Evolutionary conservation across 2,888 invertebrate genomes (phyloP).

Genomic region (Orthosia incerta): DNA sequence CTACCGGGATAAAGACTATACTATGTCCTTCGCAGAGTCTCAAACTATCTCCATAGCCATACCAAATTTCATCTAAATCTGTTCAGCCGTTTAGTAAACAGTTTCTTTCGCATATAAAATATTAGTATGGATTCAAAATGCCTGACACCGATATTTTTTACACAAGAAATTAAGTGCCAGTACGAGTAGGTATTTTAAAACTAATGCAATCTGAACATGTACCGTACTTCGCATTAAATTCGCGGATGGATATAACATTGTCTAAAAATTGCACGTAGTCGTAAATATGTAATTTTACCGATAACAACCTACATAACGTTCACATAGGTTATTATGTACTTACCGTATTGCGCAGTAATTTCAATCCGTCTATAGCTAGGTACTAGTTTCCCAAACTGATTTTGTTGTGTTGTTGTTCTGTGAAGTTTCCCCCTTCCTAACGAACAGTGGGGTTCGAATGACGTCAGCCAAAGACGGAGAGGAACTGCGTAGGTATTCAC

Average conservation of each 20-base stretch:
- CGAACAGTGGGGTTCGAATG: conserved; percentile 12
- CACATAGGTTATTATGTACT: conserved; percentile 8
- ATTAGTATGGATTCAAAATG: conserved; percentile 6
- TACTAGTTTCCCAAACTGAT: conserved; percentile 8
- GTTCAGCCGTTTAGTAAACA: too few relatives aligned
- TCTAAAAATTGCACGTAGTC: conserved; percentile 18
- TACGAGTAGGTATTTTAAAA: conserved; percentile 15
- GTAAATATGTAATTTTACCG: not conserved
- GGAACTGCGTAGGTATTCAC: not conserved
- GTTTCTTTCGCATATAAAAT: too few relatives aligned
- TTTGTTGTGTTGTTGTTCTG: conserved; percentile 20
- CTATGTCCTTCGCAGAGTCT: too few relatives aligned
- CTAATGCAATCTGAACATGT: conserved; percentile 2
- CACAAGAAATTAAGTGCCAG: not conserved
- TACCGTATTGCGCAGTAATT: conserved; percentile 26
- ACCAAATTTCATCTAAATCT: too few relatives aligned
- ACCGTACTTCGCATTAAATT: not conserved
- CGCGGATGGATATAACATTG: conserved; percentile 8
- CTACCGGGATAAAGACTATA: too few relatives aligned
- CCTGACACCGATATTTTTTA: conserved; percentile 3
- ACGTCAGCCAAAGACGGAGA: conserved; percentile 16
- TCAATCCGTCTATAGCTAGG: conserved; percentile 7
- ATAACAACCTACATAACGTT: conserved; percentile 24
- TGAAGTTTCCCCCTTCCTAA: not conserved
- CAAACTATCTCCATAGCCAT: too few relatives aligned